These are phyloP conservation scores for Meandrina meandrites DNA, from an alignment of 92 coral and sea anemone genomes.

Conservation along the genomic window DNA sequence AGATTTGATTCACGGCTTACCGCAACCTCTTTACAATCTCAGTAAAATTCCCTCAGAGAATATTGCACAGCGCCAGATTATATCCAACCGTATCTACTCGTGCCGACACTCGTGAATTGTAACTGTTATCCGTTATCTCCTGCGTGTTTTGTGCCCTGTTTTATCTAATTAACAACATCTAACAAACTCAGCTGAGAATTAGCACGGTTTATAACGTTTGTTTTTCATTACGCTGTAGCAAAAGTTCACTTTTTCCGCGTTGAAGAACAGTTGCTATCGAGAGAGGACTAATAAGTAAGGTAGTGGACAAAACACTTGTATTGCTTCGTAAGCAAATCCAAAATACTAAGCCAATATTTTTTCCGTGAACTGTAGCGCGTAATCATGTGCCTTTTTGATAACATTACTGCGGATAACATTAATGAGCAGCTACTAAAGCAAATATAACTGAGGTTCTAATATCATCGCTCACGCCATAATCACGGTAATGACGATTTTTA, in stretches of 20 bases:
- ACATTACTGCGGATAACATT: conserved; percentile 15
- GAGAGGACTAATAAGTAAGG: background rate
- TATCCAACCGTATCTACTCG: background rate
- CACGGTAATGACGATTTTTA: background rate
- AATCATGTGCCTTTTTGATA: conserved; percentile 15
- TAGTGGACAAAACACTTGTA: background rate
- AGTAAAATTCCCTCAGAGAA: background rate
- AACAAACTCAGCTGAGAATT: background rate
- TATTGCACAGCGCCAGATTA: background rate
- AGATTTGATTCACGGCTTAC: background rate
- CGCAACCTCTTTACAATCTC: background rate
- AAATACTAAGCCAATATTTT: background rate
- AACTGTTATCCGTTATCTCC: background rate
- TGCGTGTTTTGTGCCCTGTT: background rate
- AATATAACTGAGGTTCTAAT: conserved; percentile 39
- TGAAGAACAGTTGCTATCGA: background rate
- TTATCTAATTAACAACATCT: background rate
- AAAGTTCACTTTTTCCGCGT: background rate
- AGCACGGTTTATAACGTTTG: background rate
- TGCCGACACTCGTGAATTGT: background rate
- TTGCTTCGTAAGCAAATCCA: background rate
- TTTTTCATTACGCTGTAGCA: background rate
- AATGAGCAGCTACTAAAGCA: background rate
- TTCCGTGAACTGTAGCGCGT: background rate
- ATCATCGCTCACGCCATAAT: conserved; percentile 18